Evolutionary conservation across 2,888 invertebrate genomes (phyloP), one percentile per base, ranked within the genome.

Genomic region (Drosophila stalkeri): DNA sequence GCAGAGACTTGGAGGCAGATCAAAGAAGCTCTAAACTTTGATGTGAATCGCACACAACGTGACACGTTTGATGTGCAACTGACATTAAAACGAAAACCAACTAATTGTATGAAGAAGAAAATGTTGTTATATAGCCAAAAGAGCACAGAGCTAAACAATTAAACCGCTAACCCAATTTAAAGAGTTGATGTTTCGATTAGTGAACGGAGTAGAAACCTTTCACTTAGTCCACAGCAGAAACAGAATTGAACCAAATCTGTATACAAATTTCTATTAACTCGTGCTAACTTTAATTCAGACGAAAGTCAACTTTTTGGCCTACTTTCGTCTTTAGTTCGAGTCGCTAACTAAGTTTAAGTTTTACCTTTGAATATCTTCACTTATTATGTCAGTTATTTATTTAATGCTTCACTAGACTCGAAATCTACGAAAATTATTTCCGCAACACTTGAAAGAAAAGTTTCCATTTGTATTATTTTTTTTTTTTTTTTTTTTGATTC

Each of bases 21-120:
- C 35, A 75, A 69, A 69, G 60, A 57, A 78, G 68, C 77, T 47
- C 55, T 56, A 47, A 65, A 60, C 55, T 52, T 41, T 65, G 49
- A 65, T 72, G 64, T 49, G 56, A 64, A 70, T 73, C 51, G 60
- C n/a, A 56, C 41, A 55, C 73, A 73, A 68, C 74, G 70, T 64
- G 72, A 65, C 64, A 74, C 57, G 59, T 81, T 79, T 75, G 66
- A 81, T 72, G 81, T 73, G 63, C 76, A 78, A 44, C 79, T 84
- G 86, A 72, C 84, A 86, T 85, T 81, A 86, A 86, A 68, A 47
- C 64, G 16, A 66, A 86, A 68, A 41, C 18, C 20, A 43, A 60
- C 62, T 72, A 69, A 78, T 83, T 83, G 75, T 60, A 65, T 20
- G 35, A 56, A 43, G 63, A 67, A 70, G 47, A 69, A 33, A 35